Evolutionary conservation across 2,113 vertebrate species (phyloP), one percentile per base, ranked within the genome.

Genomic region (Lepisosteus osseus): DNA sequence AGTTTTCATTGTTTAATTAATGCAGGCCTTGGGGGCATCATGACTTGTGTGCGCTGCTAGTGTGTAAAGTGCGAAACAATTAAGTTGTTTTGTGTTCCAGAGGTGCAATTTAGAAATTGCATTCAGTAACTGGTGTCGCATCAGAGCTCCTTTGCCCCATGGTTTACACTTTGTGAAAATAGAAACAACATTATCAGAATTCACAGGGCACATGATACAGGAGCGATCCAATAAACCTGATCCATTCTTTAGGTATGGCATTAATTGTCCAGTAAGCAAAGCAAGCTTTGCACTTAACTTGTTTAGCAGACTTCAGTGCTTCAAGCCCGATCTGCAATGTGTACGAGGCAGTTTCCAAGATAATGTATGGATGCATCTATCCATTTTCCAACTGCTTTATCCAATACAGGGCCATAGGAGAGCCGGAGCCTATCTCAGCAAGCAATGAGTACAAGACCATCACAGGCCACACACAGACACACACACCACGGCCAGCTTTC

Each of bases 1-100:
- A 86, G 89, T 82, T 87, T 91, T 88, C 82, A 89, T 81, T 83
- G 85, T 86, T 89, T 91, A 92, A 92, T 92, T 92, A 92, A 91
- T 89, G 83, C 78, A 85, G 85, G 85, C 90, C 90, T 92, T 87
- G 79, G 11, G 90, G 90, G 89, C 88, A 89, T 87, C 86, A 81
- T 91, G 88, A 88, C 86, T 87, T 68, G 76, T 80, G 84, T 83
- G 78, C 84, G 79, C 78, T 79, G 85, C 83, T 77, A 72, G 79
- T 54, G 81, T 75, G 79, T 80, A 82, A 29, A 82, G 85, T 86
- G 86, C 83, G 78, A 89, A 82, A 90, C 91, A 89, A 91, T 90
- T 89, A 89, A 88, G 86, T 80, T 83, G 85, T 90, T 86, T 81
- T 78, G 76, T 70, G 78, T 83, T 88, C 79, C 84, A 82, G 83